A percentile compares a stretch with the other conserved stretches of the same genome.
Evolutionary conservation across 2,113 vertebrate genomes (phyloP).

Genomic region (Struthio camelus): DNA sequence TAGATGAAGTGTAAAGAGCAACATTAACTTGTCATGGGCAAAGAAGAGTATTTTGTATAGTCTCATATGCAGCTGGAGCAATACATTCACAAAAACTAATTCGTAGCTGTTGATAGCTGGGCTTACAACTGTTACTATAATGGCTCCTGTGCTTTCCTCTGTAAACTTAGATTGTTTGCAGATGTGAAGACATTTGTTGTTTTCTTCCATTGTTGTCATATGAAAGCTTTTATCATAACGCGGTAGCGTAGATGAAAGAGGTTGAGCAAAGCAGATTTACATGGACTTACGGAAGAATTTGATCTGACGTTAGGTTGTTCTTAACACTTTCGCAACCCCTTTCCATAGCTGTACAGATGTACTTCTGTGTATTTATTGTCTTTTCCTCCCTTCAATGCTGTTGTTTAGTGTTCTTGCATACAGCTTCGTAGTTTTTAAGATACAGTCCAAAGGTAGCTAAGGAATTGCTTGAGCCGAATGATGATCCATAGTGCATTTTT

Average conservation of each 20-base stretch:
- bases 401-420: not conserved
- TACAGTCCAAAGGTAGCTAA: not conserved
- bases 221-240: not conserved
- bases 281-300: not conserved
- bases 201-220: not conserved
- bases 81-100: not conserved
- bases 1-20: not conserved
- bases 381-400: not conserved
- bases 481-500: not conserved
- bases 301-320: not conserved
- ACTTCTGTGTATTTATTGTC: not conserved
- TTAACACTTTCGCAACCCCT: not conserved
- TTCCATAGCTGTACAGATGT: rapidly evolving
- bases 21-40: not conserved
- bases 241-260: not conserved
- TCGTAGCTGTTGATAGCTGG: not conserved
- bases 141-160: not conserved
- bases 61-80: not conserved
- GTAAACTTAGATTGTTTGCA: not conserved
- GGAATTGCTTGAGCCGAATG: not conserved
- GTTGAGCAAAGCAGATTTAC: not conserved
- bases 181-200: not conserved
- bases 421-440: not conserved
- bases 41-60: not conserved
- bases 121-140: not conserved